Evolutionary conservation across 2,113 vertebrate genomes (phyloP), one percentile per base, ranked within the genome.

Genomic region (Gasterosteus nipponicus): DNA sequence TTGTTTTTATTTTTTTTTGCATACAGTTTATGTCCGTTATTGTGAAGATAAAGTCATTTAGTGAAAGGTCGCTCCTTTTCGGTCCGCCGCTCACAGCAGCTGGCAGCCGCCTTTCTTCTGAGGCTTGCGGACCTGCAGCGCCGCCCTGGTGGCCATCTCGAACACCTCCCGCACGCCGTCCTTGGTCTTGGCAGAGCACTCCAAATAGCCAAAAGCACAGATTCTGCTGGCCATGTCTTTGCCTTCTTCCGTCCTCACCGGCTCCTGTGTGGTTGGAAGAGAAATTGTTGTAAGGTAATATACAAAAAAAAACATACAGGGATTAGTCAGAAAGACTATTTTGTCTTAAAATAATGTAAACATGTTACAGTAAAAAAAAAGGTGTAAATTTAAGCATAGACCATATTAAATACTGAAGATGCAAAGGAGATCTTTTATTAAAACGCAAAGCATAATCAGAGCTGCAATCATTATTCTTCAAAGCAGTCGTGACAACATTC

Each of bases 171-270:
- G 94, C 83, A 99, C 98, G 0, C 97, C 98, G 0, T 99, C 98
- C 91, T 99, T 99, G 9, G 98, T 99, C 93, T 99, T 99, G 92
- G 98, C 98, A 0, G 98, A 99, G 87, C 98, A 99, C 91, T 99
- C 98, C 1, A 99, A 92, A 92, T 97, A 98, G 64, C 97, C 97
- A 1, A 98, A 99, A 81, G 98, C 98, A 0, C 92, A 94, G 91
- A 99, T 99, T 69, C 96, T 93, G 87, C 95, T 94, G 1, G 96
- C 95, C 98, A 98, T 99, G 80, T 99, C 97, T 72, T 96, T 91
- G 56, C 97, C 98, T 71, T 99, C 98, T 63, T 99, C 98, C 0
- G 95, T 90, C 80, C 96, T 97, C 84, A 99, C 97, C 0, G 98
- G 97, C 82, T 99, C 98, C 98, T 99, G 79, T 22, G 5, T 16